A percentile compares a stretch with the other conserved stretches of the same genome.
Evolutionary conservation across 2,888 invertebrate species (phyloP).

Genomic region (Ormyrus nitidulus): DNA sequence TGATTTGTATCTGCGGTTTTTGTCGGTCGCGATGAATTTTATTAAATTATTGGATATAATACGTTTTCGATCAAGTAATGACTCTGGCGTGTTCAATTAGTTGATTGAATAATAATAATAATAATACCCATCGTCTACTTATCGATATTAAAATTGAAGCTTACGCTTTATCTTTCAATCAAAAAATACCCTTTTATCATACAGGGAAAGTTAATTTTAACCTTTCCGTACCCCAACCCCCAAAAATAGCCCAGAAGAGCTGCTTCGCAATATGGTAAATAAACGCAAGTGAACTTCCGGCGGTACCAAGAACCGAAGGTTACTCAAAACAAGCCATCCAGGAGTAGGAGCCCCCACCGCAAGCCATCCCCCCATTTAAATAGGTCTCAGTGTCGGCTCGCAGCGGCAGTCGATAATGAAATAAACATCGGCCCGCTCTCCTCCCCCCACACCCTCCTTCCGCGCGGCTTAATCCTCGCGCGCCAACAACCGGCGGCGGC

Average conservation of each 20-base stretch:
- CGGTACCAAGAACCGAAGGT: neutral
- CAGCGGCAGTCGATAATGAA: conserved; percentile 31
- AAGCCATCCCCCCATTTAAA: neutral
- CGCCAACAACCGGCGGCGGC: neutral
- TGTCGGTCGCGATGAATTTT: neutral
- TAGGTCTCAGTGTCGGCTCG: neutral
- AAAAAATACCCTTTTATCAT: no score
- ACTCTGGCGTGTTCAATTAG: neutral
- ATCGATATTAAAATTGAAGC: no score
- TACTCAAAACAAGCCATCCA: neutral
- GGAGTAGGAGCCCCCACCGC: neutral
- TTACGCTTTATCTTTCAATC: no score
- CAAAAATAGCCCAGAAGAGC: conserved; percentile 40
- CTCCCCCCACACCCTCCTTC: no score
- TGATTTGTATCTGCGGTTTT: neutral
- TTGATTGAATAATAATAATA: no score
- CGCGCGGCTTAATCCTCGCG: conserved; percentile 7
- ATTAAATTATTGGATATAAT: neutral
- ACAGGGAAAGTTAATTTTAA: no score
- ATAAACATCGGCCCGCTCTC: conserved; percentile 21
- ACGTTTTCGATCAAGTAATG: neutral
- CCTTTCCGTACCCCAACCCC: no score
- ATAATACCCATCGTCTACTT: no score
- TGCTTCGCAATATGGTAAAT: neutral
- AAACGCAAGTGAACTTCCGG: neutral